Percentiles rank a stretch among this genome's conserved stretches.
These are phyloP conservation scores for Ferdinandea cuprea DNA, from an alignment of 2,888 invertebrate genomes.

Conservation along the genomic window DNA sequence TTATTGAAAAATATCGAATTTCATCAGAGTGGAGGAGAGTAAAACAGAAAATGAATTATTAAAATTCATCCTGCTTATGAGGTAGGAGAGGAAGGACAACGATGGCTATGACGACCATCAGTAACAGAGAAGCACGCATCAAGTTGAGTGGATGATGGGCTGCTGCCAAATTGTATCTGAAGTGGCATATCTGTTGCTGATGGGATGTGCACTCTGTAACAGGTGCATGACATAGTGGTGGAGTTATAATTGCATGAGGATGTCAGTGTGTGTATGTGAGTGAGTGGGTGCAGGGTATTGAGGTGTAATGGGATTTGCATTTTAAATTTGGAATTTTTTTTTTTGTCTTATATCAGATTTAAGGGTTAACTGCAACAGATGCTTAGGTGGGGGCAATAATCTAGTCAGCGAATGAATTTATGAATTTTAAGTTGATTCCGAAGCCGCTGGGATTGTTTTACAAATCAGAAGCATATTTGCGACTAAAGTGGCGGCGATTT, in stretches of 20 bases:
- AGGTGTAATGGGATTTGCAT: conserved; percentile 27
- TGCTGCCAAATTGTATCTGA: conserved; percentile 27
- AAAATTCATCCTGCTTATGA: not conserved
- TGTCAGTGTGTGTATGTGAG: not conserved
- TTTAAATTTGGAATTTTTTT: conserved; percentile 5
- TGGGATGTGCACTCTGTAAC: conserved; percentile 7
- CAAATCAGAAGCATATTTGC: not conserved
- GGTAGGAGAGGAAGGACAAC: not conserved
- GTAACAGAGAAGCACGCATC: conserved; percentile 16
- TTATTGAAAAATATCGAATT: conserved; percentile 47
- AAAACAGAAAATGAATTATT: not conserved
- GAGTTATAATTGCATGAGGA: conserved; percentile 25
- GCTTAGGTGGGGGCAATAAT: not conserved
- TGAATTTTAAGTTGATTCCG: not conserved
- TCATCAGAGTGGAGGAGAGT: conserved; percentile 1
- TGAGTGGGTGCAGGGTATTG: not conserved
- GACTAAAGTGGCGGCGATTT: too few species aligned
- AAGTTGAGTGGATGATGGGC: conserved; percentile 1
- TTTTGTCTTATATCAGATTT: not conserved
- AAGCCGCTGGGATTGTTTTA: not conserved
- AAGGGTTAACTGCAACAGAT: not conserved
- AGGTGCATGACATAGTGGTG: conserved; percentile 26
- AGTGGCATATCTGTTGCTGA: not conserved
- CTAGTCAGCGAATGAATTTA: not conserved
- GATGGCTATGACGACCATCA: not conserved